Percentiles rank a stretch among this genome's conserved stretches.
phyloP scores from a whole-genome alignment of 2,888 invertebrate species.

The Globia sparganii region DNA sequence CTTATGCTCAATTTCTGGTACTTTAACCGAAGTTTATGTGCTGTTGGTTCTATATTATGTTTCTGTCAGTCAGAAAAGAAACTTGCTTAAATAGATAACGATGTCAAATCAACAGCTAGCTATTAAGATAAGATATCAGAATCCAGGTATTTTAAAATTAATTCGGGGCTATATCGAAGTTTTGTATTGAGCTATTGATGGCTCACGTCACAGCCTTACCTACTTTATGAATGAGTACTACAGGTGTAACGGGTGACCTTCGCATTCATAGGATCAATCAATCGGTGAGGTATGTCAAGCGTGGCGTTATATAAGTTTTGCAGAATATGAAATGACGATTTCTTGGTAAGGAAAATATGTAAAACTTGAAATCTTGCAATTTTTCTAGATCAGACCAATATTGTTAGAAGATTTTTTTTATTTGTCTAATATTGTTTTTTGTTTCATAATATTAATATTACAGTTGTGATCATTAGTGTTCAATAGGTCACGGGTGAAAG shows the following conservation, averaged over 20 bases:
- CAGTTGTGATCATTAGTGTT: neutral
- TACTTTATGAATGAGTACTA: conserved; percentile 14
- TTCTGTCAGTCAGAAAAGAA: neutral
- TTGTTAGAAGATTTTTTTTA: neutral
- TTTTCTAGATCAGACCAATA: neutral
- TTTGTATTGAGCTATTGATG: neutral
- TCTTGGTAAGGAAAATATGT: neutral
- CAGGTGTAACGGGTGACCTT: neutral
- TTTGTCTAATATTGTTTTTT: neutral
- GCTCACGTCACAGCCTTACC: neutral
- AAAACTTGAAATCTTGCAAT: neutral
- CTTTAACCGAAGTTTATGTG: neutral
- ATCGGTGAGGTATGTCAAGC: conserved; percentile 4
- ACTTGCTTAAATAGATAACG: neutral
- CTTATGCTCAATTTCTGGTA: neutral
- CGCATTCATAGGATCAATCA: neutral
- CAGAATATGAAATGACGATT: neutral
- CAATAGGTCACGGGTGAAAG: neutral
- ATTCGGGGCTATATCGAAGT: too few relatives aligned
- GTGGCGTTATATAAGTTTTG: neutral
- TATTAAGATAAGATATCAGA: too few relatives aligned
- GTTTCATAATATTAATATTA: neutral
- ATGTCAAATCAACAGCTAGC: neutral
- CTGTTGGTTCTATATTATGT: neutral
- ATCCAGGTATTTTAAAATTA: too few relatives aligned